A percentile compares a stretch with the other conserved stretches of the same genome.
phyloP scores from a whole-genome alignment of 2,888 invertebrate species.

The Chydorus sphaericus region DNA sequence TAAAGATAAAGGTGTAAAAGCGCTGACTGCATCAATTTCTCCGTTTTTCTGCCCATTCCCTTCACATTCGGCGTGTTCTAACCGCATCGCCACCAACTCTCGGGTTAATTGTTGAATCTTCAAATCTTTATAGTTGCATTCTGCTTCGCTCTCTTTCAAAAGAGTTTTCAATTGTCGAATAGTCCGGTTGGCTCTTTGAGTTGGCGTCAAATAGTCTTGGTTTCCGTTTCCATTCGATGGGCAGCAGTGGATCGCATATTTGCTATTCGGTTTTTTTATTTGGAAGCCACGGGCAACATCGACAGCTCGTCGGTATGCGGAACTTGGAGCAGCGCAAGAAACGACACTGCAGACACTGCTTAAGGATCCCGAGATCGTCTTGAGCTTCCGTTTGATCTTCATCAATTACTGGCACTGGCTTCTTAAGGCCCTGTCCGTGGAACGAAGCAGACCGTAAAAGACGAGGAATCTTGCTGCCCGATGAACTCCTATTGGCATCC shows the following conservation, averaged over 20 bases:
- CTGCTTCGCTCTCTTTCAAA: constrained; percentile 54
- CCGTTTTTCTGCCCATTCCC: not conserved
- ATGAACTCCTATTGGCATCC: too few species aligned
- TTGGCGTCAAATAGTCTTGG: constrained; percentile 62
- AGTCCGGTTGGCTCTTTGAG: constrained; percentile 68
- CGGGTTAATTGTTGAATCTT: constrained; percentile 62
- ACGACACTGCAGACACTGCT: constrained; percentile 53
- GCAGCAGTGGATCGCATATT: constrained; percentile 47
- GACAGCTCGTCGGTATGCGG: constrained; percentile 1
- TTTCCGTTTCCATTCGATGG: constrained; percentile 40
- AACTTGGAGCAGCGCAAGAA: constrained; percentile 4
- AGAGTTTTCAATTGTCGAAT: constrained; percentile 51
- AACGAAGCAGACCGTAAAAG: constrained; percentile 13
- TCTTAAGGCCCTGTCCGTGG: constrained; percentile 14
- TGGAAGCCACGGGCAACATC: not conserved
- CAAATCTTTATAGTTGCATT: constrained; percentile 63
- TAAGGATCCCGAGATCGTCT: constrained; percentile 59
- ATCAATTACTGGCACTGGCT: not conserved
- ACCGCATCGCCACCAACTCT: constrained; percentile 62
- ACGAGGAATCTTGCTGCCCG: constrained; percentile 9
- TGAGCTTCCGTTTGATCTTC: constrained; percentile 11
- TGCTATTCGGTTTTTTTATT: not conserved
- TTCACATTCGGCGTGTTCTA: constrained; percentile 17
- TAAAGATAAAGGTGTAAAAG: constrained; percentile 46
- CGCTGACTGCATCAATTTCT: not conserved